phyloP scores from a whole-genome alignment of 2,888 invertebrate species.

The Eristalinus aeneus region DNA sequence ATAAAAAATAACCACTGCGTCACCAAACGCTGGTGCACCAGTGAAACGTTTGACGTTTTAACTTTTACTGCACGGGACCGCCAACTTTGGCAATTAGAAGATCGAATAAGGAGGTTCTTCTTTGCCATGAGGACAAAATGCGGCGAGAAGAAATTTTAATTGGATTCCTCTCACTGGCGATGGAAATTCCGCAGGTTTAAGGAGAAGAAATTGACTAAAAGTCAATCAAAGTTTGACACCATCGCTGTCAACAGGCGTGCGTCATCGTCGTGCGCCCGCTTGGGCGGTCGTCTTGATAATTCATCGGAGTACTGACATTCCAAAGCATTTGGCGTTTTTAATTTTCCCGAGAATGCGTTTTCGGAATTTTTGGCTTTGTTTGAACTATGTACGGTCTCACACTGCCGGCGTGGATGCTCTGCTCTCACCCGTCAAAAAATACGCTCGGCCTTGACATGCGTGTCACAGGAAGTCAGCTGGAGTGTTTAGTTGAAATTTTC shows the following conservation, averaged over 20 bases:
- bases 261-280: neutral
- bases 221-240: slow-evolving; percentile 22
- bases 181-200: slow-evolving; percentile 21
- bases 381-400: neutral
- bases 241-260: neutral
- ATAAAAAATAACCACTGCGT: neutral
- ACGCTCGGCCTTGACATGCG: neutral
- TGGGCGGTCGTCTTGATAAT: neutral
- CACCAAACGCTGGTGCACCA: neutral
- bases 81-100: slow-evolving; percentile 30
- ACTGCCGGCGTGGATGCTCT: neutral
- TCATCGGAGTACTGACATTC: slow-evolving; percentile 16
- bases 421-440: neutral
- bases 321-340: slow-evolving; percentile 1
- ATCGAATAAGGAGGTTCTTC: neutral
- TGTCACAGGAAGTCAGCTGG: neutral
- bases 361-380: neutral
- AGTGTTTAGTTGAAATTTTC: neutral
- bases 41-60: neutral
- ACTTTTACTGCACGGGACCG: neutral
- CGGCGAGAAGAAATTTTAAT: slow-evolving; percentile 23
- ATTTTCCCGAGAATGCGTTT: slow-evolving; percentile 14
- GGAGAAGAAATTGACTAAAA: slow-evolving; percentile 32
- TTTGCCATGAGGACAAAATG: neutral
- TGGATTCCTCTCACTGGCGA: slow-evolving; percentile 28